Percentiles rank a stretch among this genome's conserved stretches.
Evolutionary conservation across 1,140 invertebrate species (phyloP).

Genomic region (Leptopilina boulardi): DNA sequence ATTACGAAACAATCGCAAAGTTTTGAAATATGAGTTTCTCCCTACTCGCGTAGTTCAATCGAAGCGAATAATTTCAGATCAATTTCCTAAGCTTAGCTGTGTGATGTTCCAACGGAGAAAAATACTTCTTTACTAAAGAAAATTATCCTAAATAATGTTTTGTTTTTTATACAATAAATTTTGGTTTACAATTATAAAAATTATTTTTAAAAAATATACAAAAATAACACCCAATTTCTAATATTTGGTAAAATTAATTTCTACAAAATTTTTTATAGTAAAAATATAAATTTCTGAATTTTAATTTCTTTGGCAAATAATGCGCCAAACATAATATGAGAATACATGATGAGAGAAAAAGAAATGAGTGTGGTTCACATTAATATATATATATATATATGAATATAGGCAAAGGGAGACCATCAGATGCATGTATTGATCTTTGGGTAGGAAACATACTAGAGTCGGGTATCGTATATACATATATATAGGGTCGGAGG

Average conservation of each 20-base stretch:
- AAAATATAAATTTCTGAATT: not conserved
- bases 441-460: conserved; percentile 45
- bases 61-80: conserved; percentile 14
- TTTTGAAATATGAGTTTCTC: conserved; percentile 23
- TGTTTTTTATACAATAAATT: too few species aligned
- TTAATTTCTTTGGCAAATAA: not conserved
- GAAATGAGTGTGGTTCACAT: conserved; percentile 40
- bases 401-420: not conserved
- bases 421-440: conserved; percentile 58
- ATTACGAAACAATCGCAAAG: conserved; percentile 25
- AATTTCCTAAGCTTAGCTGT: not conserved
- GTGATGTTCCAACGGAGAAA: not conserved
- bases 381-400: not conserved
- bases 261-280: not conserved
- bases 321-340: not conserved
- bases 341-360: conserved; percentile 37
- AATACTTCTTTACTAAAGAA: too few species aligned
- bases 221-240: too few species aligned
- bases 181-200: too few species aligned
- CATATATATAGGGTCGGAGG: not conserved
- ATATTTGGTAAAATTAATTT: not conserved
- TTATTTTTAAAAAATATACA: too few species aligned
- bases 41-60: not conserved
- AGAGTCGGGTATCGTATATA: not conserved
- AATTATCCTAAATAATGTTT: too few species aligned